phyloP scores from a whole-genome alignment of 2,797 vertebrate genomes.

The Enteromius mattozi region DNA sequence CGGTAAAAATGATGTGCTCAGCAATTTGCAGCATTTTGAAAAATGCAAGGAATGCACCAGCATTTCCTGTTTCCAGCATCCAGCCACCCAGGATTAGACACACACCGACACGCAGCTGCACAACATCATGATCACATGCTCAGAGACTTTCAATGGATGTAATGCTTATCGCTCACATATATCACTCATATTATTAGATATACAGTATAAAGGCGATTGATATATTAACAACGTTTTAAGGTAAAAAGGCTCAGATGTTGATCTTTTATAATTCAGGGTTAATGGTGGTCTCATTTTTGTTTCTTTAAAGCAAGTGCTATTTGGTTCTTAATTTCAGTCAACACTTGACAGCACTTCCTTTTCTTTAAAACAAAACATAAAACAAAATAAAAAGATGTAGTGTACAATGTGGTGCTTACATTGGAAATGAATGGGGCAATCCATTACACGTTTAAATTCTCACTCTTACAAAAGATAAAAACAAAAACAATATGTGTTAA shows the following conservation, averaged over 20 bases:
- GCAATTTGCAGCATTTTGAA: conserved; percentile 62
- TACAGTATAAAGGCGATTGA: neutral
- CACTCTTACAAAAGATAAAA: neutral
- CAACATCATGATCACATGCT: neutral
- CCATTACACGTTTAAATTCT: neutral
- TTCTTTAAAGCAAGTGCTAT: neutral
- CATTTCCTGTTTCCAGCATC: conserved; percentile 64
- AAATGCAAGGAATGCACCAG: conserved; percentile 65
- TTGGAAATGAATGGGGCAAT: neutral
- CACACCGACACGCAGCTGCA: conserved; percentile 21
- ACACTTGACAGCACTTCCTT: neutral
- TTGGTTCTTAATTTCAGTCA: neutral
- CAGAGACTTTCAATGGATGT: neutral
- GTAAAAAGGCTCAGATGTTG: neutral
- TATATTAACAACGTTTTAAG: neutral
- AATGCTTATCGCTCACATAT: neutral
- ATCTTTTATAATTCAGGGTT: neutral
- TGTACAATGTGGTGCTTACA: neutral
- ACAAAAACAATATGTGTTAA: neutral
- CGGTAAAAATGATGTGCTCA: conserved; percentile 59
- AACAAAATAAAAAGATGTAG: no score
- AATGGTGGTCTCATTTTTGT: neutral
- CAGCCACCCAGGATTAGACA: conserved; percentile 54
- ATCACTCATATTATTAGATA: neutral
- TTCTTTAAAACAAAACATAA: neutral